phyloP scores from a whole-genome alignment of 2,888 invertebrate genomes.

The Rotaria socialis region DNA sequence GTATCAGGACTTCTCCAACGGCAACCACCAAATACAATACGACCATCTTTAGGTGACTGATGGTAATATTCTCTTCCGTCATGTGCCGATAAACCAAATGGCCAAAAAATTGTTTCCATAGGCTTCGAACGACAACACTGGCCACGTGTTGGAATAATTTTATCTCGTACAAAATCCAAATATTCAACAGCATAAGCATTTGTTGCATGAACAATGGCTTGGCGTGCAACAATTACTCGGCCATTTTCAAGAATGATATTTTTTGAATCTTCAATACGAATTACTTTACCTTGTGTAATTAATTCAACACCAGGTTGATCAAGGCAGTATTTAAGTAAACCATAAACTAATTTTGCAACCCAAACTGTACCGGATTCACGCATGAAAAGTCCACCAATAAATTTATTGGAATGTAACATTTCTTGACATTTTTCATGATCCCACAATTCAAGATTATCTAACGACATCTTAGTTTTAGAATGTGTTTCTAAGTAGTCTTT shows the following conservation, averaged over 20 bases:
- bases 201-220: neutral
- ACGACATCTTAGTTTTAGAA: neutral
- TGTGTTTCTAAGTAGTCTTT: neutral
- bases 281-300: neutral
- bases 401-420: neutral
- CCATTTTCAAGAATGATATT: neutral
- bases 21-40: neutral
- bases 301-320: neutral
- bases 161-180: neutral
- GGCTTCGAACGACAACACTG: neutral
- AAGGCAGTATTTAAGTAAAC: neutral
- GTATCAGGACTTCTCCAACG: constrained; percentile 8
- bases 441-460: neutral
- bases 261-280: neutral
- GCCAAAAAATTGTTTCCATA: neutral
- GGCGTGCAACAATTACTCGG: neutral
- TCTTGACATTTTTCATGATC: neutral
- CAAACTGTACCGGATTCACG: neutral
- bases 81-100: neutral
- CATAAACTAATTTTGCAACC: neutral
- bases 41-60: neutral
- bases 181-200: constrained; percentile 3
- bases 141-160: neutral
- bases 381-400: neutral
- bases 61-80: constrained; percentile 20